Percentiles rank a stretch among this genome's conserved stretches.
Evolutionary conservation across 2,797 vertebrate species (phyloP).

Genomic region (Caiman crocodilus): DNA sequence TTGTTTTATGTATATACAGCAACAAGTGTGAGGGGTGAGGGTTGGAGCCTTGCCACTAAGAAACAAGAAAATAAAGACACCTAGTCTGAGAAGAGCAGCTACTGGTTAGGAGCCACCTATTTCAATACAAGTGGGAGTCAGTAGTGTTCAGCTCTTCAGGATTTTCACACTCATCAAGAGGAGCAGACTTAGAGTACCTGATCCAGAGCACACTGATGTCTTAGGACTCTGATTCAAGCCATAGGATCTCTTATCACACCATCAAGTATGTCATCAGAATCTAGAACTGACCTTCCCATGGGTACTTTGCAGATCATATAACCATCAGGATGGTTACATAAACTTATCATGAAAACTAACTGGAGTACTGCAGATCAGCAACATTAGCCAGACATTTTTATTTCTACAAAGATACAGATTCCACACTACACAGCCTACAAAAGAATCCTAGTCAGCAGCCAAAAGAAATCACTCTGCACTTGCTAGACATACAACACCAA

Average conservation of each 20-base stretch:
- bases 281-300: background rate
- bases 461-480: conserved; percentile 57
- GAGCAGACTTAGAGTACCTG: background rate
- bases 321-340: background rate
- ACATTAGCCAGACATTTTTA: background rate
- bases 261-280: background rate
- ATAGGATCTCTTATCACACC: background rate
- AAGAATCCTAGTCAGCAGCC: conserved; percentile 35
- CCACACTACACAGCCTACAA: background rate
- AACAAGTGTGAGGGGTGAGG: background rate
- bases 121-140: background rate
- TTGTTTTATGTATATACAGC: background rate
- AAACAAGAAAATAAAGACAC: background rate
- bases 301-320: background rate
- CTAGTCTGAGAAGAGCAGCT: background rate
- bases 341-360: background rate
- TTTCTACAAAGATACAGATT: conserved; percentile 13
- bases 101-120: background rate
- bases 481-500: conserved; percentile 26
- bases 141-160: background rate
- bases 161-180: background rate
- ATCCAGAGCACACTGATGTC: background rate
- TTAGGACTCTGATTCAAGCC: background rate
- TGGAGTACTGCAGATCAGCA: conserved; percentile 13
- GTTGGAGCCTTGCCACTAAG: background rate